phyloP scores from a whole-genome alignment of 2,797 vertebrate species.

The Acrossocheilus fasciatus region DNA sequence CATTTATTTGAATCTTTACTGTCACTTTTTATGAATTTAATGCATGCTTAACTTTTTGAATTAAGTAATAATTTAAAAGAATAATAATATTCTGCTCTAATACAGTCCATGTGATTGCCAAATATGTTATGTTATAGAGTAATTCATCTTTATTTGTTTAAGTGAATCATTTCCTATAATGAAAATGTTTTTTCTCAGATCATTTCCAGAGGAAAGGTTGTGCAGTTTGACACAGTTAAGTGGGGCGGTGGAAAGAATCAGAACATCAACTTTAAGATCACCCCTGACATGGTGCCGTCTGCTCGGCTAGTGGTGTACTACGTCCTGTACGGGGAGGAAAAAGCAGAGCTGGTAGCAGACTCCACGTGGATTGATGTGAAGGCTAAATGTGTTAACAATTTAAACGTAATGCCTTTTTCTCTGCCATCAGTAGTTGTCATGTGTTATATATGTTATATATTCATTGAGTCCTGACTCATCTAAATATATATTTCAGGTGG shows the following conservation, averaged over 20 bases:
- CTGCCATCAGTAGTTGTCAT: background rate
- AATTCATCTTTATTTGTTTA: background rate
- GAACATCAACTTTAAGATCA: conserved; percentile 81
- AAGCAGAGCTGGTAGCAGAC: conserved; percentile 89
- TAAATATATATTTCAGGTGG: conserved; percentile 72
- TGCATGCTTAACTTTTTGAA: background rate
- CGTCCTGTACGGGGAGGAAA: conserved; percentile 81
- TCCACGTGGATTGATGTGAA: conserved; percentile 88
- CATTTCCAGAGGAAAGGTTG: conserved; percentile 87
- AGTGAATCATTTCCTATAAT: background rate
- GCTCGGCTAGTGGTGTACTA: conserved; percentile 91
- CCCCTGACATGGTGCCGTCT: conserved; percentile 88
- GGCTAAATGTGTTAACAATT: conserved; percentile 84
- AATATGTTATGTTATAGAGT: no score
- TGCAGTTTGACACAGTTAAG: conserved; percentile 73
- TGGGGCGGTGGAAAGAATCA: conserved; percentile 70
- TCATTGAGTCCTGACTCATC: background rate
- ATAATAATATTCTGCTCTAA: background rate
- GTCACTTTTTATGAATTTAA: background rate
- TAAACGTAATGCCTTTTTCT: conserved; percentile 75
- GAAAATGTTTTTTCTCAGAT: conserved; percentile 68
- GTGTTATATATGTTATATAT: background rate
- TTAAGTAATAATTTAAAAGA: background rate
- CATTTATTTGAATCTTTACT: background rate
- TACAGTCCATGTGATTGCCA: no score